phyloP scores from a whole-genome alignment of 2,888 invertebrate species.

The Acronicta aceris region DNA sequence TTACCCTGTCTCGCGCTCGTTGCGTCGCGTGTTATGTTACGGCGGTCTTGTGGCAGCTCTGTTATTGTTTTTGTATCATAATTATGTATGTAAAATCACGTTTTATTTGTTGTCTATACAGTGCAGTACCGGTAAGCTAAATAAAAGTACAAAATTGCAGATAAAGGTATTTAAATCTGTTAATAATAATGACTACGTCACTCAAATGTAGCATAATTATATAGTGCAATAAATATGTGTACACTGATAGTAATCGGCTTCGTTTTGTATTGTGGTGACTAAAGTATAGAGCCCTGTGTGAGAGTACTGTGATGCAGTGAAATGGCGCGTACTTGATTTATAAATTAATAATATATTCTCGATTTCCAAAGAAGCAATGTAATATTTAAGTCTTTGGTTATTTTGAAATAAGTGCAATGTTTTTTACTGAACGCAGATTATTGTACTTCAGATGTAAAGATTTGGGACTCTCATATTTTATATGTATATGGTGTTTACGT shows the following conservation, averaged over 20 bases:
- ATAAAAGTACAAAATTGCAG: slow-evolving; percentile 86
- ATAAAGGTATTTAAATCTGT: slow-evolving; percentile 76
- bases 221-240: slow-evolving; percentile 85
- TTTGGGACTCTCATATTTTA: slow-evolving; percentile 68
- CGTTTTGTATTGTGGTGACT: slow-evolving; percentile 42
- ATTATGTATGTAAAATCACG: slow-evolving; percentile 65
- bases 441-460: slow-evolving; percentile 72
- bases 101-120: slow-evolving; percentile 61
- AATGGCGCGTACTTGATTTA: slow-evolving; percentile 69
- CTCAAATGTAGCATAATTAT: slow-evolving; percentile 80
- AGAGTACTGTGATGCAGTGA: slow-evolving; percentile 70
- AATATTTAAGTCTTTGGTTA: slow-evolving; percentile 77
- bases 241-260: slow-evolving; percentile 61
- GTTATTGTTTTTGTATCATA: slow-evolving; percentile 62
- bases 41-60: slow-evolving; percentile 61
- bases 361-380: slow-evolving; percentile 82
- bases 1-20: slow-evolving; percentile 61
- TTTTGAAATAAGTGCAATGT: slow-evolving; percentile 78
- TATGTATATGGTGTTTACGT: slow-evolving; percentile 81
- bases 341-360: slow-evolving; percentile 77
- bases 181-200: slow-evolving; percentile 67
- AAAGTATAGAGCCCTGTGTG: slow-evolving; percentile 55
- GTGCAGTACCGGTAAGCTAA: slow-evolving; percentile 69
- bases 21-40: slow-evolving; percentile 9
- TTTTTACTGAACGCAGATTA: slow-evolving; percentile 66